Percentiles rank a stretch among this genome's conserved stretches.
Evolutionary conservation across 2,113 vertebrate genomes (phyloP).

Genomic region (Lagopus muta): DNA sequence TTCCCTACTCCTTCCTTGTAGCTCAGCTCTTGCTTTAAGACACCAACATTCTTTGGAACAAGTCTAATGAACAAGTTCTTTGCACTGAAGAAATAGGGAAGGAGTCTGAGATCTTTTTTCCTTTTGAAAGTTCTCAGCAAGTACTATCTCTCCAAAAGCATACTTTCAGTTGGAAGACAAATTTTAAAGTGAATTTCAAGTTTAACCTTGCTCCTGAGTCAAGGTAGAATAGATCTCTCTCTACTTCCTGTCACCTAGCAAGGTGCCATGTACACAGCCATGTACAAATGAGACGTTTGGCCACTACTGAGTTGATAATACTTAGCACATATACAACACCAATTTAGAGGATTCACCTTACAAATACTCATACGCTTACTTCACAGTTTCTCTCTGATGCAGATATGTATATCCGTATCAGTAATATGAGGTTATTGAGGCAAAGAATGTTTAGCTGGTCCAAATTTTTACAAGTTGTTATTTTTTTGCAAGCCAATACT

Average conservation of each 20-base stretch:
- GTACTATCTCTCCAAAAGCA: not conserved
- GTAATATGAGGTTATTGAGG: not conserved
- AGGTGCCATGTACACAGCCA: not conserved
- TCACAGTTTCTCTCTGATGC: not conserved
- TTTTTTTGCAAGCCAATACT: not conserved
- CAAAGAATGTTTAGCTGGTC: constrained; percentile 2
- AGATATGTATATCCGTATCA: not conserved
- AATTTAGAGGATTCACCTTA: not conserved
- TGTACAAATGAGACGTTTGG: not conserved
- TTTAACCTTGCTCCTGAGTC: not conserved
- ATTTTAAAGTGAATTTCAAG: not conserved
- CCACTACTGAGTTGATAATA: not conserved
- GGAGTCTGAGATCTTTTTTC: not conserved
- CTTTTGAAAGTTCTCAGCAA: not conserved
- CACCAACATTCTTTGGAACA: not conserved
- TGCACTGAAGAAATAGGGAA: not conserved
- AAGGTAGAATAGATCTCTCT: not conserved
- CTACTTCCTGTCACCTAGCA: not conserved
- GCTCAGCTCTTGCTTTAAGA: not conserved
- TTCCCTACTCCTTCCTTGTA: not conserved
- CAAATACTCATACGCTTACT: not conserved
- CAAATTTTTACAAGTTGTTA: not conserved
- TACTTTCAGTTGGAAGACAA: not conserved
- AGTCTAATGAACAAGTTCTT: not conserved
- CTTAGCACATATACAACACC: not conserved